Base-by-base conservation (phyloP, 2,888 invertebrate genomes). In the Linnaemya vulpina region DNA sequence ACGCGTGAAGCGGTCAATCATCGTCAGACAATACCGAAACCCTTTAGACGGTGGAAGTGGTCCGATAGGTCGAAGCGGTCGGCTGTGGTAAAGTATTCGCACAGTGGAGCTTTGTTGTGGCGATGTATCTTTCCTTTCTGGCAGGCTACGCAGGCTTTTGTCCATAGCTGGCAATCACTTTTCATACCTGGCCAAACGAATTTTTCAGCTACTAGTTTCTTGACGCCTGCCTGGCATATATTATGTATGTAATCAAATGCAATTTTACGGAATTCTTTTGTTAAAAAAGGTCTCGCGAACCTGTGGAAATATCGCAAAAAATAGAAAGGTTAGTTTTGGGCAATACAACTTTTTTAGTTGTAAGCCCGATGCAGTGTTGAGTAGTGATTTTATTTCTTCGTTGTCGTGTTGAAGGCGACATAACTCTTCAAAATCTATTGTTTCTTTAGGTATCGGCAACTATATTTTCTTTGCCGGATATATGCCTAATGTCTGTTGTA, bases 401-500 rank as follows among this genome's bases (percentile, higher is more conserved):
- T 65, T 73, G 4, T n/a, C 10, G 17, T 13, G 43, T n/a, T 79
- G 65, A 8, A 35, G 30, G 17, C 35, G 35, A 10, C 17, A 17
- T 35, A 73, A 15, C 35, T 71, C 13, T 0, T 38, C 17, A 22
- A n/a, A 70, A 62, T 68, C n/a, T 15, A 68, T 67, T 9, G 40
- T 46, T 7, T 40, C 46, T 0, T 17, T 17, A 55, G 8, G 82
- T 17, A 51, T 83, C 76, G 1, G 82, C 71, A 11, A 81, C 51
- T 3, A 77, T 30, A 46, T 76, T 80, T 1, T 74, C 38, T 25
- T 35, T 46, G 3, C 80, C 67, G 3, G 63, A 11, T 17, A 70
- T 68, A 11, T 77, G 35, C 35, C 74, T 38, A 43, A 70, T 74
- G 40, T 78, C 70, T 7, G 74, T 77, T 13, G 68, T 67, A 11